These are phyloP conservation scores for Nibea albiflora DNA, from an alignment of 2,113 vertebrate genomes.

Conservation along the genomic window DNA sequence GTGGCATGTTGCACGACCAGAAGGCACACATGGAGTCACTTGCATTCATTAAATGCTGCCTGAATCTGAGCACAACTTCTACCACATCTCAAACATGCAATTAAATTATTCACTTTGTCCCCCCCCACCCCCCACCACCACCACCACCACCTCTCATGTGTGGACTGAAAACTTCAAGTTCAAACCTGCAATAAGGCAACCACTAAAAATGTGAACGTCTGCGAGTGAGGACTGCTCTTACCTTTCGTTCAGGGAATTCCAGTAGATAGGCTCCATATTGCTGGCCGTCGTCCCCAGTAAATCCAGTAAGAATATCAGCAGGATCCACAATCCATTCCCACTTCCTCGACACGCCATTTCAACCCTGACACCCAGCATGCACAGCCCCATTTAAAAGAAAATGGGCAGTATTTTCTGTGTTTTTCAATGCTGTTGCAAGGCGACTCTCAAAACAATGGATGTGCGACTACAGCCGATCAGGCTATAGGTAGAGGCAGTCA, in stretches of 20 bases:
- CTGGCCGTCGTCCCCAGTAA: conserved; percentile 84
- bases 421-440: conserved; percentile 25
- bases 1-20: neutral
- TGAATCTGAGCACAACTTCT: neutral
- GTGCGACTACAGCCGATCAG: conserved; percentile 53
- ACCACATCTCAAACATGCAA: neutral
- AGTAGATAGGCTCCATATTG: conserved; percentile 88
- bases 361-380: conserved; percentile 70
- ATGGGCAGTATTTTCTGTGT: conserved; percentile 40
- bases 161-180: conserved; percentile 1
- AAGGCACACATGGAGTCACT: neutral
- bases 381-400: conserved; percentile 68
- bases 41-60: neutral
- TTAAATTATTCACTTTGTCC: neutral
- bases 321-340: conserved; percentile 79
- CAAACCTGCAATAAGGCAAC: conserved; percentile 23
- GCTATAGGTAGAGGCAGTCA: conserved; percentile 73
- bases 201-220: neutral
- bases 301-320: conserved; percentile 86
- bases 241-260: conserved; percentile 88
- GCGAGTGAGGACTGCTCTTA: conserved; percentile 61
- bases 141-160: too few species aligned
- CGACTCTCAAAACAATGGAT: conserved; percentile 64
- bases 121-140: too few species aligned
- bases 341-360: conserved; percentile 81